phyloP scores from a whole-genome alignment of 2,888 invertebrate genomes.

The Melanchra persicariae region DNA sequence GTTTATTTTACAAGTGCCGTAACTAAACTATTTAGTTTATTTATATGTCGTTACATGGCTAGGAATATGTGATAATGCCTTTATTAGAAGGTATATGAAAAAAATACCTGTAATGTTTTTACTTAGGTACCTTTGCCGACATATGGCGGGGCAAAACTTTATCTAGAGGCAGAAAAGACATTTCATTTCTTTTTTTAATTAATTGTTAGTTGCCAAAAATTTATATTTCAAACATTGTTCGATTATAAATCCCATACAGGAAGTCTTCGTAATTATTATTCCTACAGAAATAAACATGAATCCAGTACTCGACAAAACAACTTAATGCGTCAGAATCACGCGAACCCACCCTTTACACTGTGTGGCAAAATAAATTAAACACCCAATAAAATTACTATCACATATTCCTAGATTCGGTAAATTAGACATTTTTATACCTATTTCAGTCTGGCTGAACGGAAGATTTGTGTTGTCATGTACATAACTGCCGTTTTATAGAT shows the following conservation, averaged over 20 bases:
- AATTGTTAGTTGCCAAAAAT: neutral
- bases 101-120: neutral
- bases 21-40: constrained; percentile 53
- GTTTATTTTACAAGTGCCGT: constrained; percentile 76
- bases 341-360: constrained; percentile 34
- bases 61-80: constrained; percentile 61
- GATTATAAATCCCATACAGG: constrained; percentile 26
- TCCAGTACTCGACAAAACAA: constrained; percentile 8
- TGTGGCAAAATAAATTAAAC: constrained; percentile 18
- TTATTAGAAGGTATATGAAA: constrained; percentile 4
- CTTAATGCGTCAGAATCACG: constrained; percentile 27
- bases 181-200: too few species aligned
- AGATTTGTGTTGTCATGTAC: constrained; percentile 61
- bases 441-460: constrained; percentile 81
- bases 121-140: too few species aligned
- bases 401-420: constrained; percentile 68
- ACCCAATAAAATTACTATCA: constrained; percentile 54
- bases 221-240: neutral
- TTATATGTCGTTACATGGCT: constrained; percentile 32
- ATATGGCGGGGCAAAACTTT: too few species aligned
- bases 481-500: constrained; percentile 32
- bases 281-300: constrained; percentile 38
- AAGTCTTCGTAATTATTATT: constrained; percentile 31
- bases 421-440: constrained; percentile 64
- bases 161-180: too few species aligned